phyloP scores from a whole-genome alignment of 1,140 invertebrate species.

The Drosophila obscura region DNA sequence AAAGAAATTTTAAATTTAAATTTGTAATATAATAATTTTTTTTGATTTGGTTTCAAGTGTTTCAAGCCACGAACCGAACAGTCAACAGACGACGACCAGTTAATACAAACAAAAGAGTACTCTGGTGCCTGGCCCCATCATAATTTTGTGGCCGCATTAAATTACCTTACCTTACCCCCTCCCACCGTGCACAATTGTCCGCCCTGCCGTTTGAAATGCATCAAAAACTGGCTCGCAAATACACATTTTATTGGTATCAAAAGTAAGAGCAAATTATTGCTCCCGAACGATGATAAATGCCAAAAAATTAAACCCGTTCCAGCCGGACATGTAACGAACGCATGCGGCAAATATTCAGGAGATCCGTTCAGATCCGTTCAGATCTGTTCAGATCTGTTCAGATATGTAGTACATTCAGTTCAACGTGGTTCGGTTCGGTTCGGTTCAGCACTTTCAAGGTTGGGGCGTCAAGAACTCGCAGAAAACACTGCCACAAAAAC shows the following conservation, averaged over 20 bases:
- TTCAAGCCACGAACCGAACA: no score
- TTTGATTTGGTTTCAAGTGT: conserved; percentile 4
- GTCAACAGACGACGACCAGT: no score
- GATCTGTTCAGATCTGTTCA: conserved; percentile 37
- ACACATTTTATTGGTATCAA: conserved; percentile 28
- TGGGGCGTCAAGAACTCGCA: conserved; percentile 63
- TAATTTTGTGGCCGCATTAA: conserved; percentile 28
- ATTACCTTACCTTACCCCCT: neutral
- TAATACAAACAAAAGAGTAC: no score
- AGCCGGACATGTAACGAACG: conserved; percentile 51
- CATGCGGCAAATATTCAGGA: conserved; percentile 22
- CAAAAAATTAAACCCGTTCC: conserved; percentile 36
- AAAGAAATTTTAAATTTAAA: conserved; percentile 23
- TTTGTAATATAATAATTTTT: conserved; percentile 11
- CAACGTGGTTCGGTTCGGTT: no score
- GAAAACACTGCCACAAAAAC: conserved; percentile 15
- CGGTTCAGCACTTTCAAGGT: conserved; percentile 65
- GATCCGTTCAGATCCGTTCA: conserved; percentile 48
- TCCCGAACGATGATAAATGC: conserved; percentile 21
- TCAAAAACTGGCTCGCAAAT: neutral
- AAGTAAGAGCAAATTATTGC: conserved; percentile 42
- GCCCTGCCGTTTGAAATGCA: no score
- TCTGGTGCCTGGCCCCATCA: conserved; percentile 18
- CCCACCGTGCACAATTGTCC: neutral
- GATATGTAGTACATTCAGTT: conserved; percentile 12